These are phyloP conservation scores for Ophioninae sp. DNA, from an alignment of 2,888 invertebrate genomes.

Conservation along the genomic window DNA sequence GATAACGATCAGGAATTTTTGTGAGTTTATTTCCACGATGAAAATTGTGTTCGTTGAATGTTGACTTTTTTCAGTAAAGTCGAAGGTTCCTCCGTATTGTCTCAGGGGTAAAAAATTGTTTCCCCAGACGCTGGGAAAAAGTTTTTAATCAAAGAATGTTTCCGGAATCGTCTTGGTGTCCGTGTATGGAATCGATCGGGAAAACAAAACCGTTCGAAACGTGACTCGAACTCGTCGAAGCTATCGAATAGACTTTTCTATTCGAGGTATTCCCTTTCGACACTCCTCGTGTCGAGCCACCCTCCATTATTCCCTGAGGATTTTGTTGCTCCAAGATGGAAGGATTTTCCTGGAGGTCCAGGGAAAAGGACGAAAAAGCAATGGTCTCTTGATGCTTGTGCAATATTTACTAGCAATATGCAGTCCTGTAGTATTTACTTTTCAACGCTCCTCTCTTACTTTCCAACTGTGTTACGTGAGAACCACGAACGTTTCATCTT, in stretches of 20 bases:
- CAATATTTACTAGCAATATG: conserved; percentile 63
- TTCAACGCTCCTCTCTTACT: conserved; percentile 40
- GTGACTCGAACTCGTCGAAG: conserved; percentile 15
- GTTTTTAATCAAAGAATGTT: not conserved
- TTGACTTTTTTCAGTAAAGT: no score
- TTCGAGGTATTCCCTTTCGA: conserved; percentile 18
- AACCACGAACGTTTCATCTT: not conserved
- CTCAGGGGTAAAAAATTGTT: no score
- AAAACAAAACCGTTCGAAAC: not conserved
- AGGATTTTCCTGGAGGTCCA: conserved; percentile 27
- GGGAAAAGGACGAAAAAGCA: conserved; percentile 15
- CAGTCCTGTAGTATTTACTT: conserved; percentile 39
- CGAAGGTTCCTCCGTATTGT: no score
- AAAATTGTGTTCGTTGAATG: no score
- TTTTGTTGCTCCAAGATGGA: conserved; percentile 36
- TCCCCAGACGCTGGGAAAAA: no score
- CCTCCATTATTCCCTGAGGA: conserved; percentile 35
- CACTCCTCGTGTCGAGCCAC: conserved; percentile 15
- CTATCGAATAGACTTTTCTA: conserved; percentile 4
- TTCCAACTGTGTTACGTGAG: not conserved
- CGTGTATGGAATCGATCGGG: not conserved
- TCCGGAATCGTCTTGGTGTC: not conserved
- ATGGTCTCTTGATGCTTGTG: conserved; percentile 43
- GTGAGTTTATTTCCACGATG: no score
- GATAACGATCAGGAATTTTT: no score